Base-by-base conservation (phyloP, 2,797 vertebrate species). In the Apogon hyalosoma region DNA sequence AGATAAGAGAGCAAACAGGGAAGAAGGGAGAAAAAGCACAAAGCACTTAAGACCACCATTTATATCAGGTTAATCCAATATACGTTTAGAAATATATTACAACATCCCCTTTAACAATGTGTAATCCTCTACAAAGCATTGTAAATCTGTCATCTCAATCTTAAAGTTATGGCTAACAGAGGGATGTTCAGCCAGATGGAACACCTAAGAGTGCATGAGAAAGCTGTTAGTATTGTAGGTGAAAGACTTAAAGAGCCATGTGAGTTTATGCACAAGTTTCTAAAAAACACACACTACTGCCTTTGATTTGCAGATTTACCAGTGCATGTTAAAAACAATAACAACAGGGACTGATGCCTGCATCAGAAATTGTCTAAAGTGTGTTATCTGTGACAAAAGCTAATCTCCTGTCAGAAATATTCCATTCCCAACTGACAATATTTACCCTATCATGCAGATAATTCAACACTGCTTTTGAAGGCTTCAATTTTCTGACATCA, bases 11-110 rank as follows among this genome's bases (percentile, higher is more conserved):
- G 41, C 10, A 45, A 10, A 45, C 7, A 2, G 40, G 14, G 2
- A 57, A n/a, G n/a, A 47, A 0, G 45, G 21, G 11, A 51, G 52
- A 63, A 60, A 69, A 50, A 36, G 15, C 55, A 66, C 10, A 81
- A 1, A 24, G 36, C 43, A 76, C 66, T 82, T 88, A 78, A 84
- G 83, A 82, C 59, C 36, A 77, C 73, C 10, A 16, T 77, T 67
- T n/a, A 60, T 18, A 7, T 66, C 7, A 21, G 40, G 24, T 70
- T 40, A 55, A 42, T 38, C 24, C 47, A 9, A 39, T 46, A 68
- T 49, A 15, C 14, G 45, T 40, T 62, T 39, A 75, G 9, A 36
- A 36, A 36, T 36, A 36, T 10, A 36, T 36, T 36, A 36, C 33
- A n/a, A 43, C 3, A 69, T 45, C 31, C 45, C 39, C 12, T 38